phyloP scores from a whole-genome alignment of 2,888 invertebrate genomes.

The Chrysolina haemoptera region DNA sequence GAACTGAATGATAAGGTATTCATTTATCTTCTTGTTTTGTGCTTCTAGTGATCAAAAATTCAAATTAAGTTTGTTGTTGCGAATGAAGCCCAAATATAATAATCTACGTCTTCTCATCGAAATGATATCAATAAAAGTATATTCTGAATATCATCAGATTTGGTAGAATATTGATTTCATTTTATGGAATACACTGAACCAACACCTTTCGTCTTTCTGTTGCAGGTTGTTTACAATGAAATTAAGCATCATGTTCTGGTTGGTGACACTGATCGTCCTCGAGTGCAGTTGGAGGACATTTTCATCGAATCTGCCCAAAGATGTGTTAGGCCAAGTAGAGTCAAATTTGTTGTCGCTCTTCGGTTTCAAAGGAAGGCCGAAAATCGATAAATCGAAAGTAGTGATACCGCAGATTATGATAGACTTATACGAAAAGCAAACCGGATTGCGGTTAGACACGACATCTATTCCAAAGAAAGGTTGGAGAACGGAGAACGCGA shows the following conservation, averaged over 20 bases:
- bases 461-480: constrained; percentile 79
- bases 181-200: too few relatives aligned
- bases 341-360: constrained; percentile 76
- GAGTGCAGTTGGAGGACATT: constrained; percentile 53
- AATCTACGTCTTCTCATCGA: too few relatives aligned
- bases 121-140: too few relatives aligned
- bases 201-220: constrained; percentile 34
- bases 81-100: too few relatives aligned
- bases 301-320: constrained; percentile 61
- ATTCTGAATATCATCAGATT: too few relatives aligned
- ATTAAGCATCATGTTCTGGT: constrained; percentile 52
- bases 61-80: too few relatives aligned
- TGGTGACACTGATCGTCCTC: constrained; percentile 55
- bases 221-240: constrained; percentile 54
- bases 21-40: too few relatives aligned
- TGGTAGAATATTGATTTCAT: too few relatives aligned
- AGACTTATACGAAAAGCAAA: constrained; percentile 82
- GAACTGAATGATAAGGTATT: too few relatives aligned
- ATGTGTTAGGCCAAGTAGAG: constrained; percentile 72
- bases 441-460: constrained; percentile 76
- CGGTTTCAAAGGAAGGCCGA: constrained; percentile 74
- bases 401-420: constrained; percentile 86
- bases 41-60: too few relatives aligned
- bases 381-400: constrained; percentile 69
- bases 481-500: constrained; percentile 82